Evolutionary conservation across 2,797 vertebrate genomes (phyloP), one percentile per base, ranked within the genome.

Genomic region (Antrozous pallidus): DNA sequence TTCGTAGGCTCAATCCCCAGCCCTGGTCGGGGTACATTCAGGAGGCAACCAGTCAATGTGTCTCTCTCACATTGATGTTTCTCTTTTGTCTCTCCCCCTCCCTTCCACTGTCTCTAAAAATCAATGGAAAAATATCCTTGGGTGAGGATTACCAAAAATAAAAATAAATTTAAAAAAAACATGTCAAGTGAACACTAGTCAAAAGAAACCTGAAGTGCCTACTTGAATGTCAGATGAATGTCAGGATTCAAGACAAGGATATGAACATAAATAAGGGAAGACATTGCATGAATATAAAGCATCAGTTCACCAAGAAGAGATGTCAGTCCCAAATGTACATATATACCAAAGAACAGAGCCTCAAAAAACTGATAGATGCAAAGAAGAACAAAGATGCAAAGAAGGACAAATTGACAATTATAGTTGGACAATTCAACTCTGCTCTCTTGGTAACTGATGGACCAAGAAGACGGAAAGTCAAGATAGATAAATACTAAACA

Each of bases 241-340:
- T 24, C 63, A 12, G 84, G 13, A n/a, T 78, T 49, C 69, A 5
- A 7, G 38, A 56, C 24, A 1, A 36, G 84, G 36, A 54, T 10
- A 20, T 6, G 22, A 63, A 42, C 11, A 20, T 36, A 33, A 18
- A 31, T 28, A 6, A 40, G 38, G 71, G 49, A 40, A 18, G 33
- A 16, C 33, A 3, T 22, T 14, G 3, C 5, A 14, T 71, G 17
- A 51, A 6, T 9, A 6, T 28, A 33, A 51, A 73, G 22, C 0
- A 33, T 40, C 22, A 42, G 12, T 65, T 73, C 42, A 17, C 74
- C 36, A 13, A n/a, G 67, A 54, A 24, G 49, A 42, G 22, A 4
- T 0, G 2, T 2, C 28, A 1, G 2, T 26, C 42, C 22, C 42
- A 54, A 20, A n/a, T 16, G 26, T 40, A 28, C 5, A 6, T 22